Base-by-base conservation (phyloP, 2,797 vertebrate species). In the Eurystomus glaucurus region DNA sequence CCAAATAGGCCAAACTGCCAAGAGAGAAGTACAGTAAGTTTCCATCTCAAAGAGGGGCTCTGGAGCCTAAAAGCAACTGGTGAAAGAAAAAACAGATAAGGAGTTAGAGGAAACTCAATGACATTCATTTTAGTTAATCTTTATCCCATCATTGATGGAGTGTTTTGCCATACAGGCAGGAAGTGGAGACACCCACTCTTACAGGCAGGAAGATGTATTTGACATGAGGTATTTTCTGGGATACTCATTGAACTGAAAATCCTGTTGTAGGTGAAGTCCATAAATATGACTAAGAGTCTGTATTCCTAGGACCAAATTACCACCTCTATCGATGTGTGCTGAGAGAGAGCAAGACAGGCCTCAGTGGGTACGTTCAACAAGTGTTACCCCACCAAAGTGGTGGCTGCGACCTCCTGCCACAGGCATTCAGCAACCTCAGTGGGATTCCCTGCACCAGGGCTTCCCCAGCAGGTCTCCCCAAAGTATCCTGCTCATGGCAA, bases 131-230 rank as follows among this genome's bases (percentile, higher is more conserved):
- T 54, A 50, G 62, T 87, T 91, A 82, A 76, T 95, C 66, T 82
- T 88, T 88, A 88, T 96, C 82, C 52, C 72, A 87, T 85, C 57
- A 23, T 8, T 0, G 10, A 64, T 54, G 46, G 52, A 83, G 41
- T 31, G 11, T 66, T 94, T 87, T 94, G 76, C 86, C 76, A 90
- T 82, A 60, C 75, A 52, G 54, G 60, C 81, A 84, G 92, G 90
- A 93, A 94, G 72, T 23, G 14, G n/a, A 93, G 78, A 94, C 91
- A 80, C 89, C 70, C 91, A 94, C 92, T 92, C 79, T 31, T 61
- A 31, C 9, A 71, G 60, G 76, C 45, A 1, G 5, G 10, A 71
- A 57, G 61, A 90, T 55, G 28, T 21, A 6, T 80, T 80, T 78
- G 82, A 64, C 62, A 35, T 62, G 45, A 86, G 41, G 11, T 48